Evolutionary conservation across 2,113 vertebrate genomes (phyloP), one percentile per base, ranked within the genome.

Genomic region (Lanius collurio): DNA sequence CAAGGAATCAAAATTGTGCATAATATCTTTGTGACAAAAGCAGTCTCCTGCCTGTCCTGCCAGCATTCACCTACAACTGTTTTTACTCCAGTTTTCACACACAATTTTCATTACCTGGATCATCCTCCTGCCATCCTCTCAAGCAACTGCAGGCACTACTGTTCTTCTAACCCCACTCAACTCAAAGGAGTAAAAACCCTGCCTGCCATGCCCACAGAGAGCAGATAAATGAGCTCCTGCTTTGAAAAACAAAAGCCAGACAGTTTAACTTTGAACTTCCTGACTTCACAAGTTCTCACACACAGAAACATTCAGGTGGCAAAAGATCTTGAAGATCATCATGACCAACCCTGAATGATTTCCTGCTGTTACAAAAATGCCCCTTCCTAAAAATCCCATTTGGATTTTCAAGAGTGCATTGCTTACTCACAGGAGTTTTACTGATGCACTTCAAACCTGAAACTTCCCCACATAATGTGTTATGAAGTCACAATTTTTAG

Each of bases 311-410:
- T 4, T 41, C 55, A 42, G 26, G 30, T 33, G 12, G 35, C 41
- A 27, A 35, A 76, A 76, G 35, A 63, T 49, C 63, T 10, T 11
- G 55, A 49, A 3, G 17, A 19, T 22, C n/a, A 55, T 13, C n/a
- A 0, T 2, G 35, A 31, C 55, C 47, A 63, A 24, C 65, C 41
- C 41, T 0, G 11, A 83, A 64, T 1, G 1, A 59, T n/a, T 63
- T 70, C 49, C 41, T 24, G 9, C 33, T 68, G 12, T 27, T 67
- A 35, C n/a, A 55, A 57, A 46, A 55, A n/a, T 4, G 55, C 7
- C 35, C 26, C 52, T 67, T 47, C 26, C 75, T 50, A n/a, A 71
- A 53, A 60, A 59, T 8, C 27, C 10, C 37, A 13, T 50, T 26
- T 75, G 5, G 26, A 31, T 53, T 74, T 82, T 24, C 31, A 20